Evolutionary conservation across 2,797 vertebrate genomes (phyloP).

Genomic region (Poeciliopsis infans): DNA sequence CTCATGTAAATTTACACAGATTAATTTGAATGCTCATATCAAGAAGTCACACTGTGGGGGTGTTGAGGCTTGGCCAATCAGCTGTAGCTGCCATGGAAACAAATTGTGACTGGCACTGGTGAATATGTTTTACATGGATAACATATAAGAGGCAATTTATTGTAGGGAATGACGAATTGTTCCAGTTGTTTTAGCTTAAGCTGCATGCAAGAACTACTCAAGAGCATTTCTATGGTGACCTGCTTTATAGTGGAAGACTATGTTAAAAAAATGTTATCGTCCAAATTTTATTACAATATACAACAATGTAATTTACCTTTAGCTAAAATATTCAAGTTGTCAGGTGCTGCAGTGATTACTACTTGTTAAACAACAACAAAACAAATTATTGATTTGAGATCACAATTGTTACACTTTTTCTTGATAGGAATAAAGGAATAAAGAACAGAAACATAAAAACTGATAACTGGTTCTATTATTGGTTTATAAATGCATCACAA

Average conservation of each 20-base stretch:
- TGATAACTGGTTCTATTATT: neutral
- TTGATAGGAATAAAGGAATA: neutral
- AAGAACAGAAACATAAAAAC: neutral
- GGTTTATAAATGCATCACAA: neutral
- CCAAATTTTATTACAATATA: too few relatives aligned
- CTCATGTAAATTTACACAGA: slow-evolving; percentile 47
- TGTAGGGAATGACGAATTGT: slow-evolving; percentile 32
- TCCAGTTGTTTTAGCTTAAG: neutral
- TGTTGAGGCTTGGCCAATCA: slow-evolving; percentile 54
- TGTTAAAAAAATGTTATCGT: neutral
- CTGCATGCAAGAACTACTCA: neutral
- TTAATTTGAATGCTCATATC: slow-evolving; percentile 31
- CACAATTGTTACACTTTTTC: neutral
- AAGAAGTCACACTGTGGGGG: slow-evolving; percentile 32
- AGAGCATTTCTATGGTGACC: neutral
- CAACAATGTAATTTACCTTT: neutral
- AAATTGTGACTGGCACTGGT: slow-evolving; percentile 54
- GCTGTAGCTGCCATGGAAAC: slow-evolving; percentile 65
- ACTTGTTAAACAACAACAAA: neutral
- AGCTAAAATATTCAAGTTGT: neutral
- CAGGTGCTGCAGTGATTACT: neutral
- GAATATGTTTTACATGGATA: slow-evolving; percentile 36
- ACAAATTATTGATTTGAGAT: neutral
- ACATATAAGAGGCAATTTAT: slow-evolving; percentile 24
- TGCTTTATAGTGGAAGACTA: neutral